Evolutionary conservation across 35 echinoderm and acorn worm species (phyloP).

Genomic region (Hemicentrotus pulcherrimus): DNA sequence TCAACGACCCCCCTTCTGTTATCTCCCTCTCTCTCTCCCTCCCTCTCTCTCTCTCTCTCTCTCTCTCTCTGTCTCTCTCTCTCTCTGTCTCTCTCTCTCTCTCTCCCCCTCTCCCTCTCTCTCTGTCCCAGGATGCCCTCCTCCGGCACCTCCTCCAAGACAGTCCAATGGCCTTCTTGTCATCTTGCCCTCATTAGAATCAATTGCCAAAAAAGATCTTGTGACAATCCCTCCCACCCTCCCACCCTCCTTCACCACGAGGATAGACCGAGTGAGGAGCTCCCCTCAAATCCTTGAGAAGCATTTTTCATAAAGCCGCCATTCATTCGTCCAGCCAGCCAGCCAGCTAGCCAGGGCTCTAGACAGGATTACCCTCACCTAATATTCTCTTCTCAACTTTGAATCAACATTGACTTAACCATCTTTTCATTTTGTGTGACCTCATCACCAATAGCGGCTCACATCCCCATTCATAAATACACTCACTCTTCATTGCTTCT

Average conservation of each 20-base stretch:
- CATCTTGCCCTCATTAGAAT: constrained; percentile 41
- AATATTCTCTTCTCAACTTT: not conserved
- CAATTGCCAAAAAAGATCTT: constrained; percentile 34
- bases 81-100: not conserved
- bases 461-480: not conserved
- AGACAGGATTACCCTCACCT: not conserved
- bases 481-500: not conserved
- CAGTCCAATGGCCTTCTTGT: constrained; percentile 23
- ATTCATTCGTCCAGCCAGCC: not conserved
- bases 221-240: not conserved
- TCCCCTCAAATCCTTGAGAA: not conserved
- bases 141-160: not conserved
- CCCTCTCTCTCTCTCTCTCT: not conserved
- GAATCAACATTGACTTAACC: constrained; percentile 39
- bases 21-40: not conserved
- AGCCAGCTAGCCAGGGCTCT: not conserved
- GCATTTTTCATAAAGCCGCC: constrained; percentile 23
- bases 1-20: not conserved
- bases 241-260: not conserved
- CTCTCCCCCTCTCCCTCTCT: not conserved
- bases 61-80: not conserved
- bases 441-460: not conserved
- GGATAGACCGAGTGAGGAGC: not conserved
- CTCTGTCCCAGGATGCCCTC: not conserved
- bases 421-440: constrained; percentile 2